phyloP scores from a whole-genome alignment of 1,140 invertebrate genomes.

The Oscheius sp. region DNA sequence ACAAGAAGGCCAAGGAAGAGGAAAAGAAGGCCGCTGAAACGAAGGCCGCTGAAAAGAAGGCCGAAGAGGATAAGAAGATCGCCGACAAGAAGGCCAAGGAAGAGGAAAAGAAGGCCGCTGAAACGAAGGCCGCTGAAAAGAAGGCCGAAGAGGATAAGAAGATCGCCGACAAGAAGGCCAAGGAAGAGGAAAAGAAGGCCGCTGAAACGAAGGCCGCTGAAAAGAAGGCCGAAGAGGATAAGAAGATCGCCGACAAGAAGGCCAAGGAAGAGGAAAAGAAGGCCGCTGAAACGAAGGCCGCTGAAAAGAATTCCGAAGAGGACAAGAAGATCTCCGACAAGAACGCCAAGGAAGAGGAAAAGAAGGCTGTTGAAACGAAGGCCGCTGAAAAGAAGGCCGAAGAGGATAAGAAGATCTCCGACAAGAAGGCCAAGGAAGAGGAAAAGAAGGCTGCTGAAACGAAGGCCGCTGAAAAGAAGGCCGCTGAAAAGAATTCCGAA shows the following conservation, averaged over 20 bases:
- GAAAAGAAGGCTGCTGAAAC: constrained; percentile 3
- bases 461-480: not conserved
- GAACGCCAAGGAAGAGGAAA: constrained; percentile 6
- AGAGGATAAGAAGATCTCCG: too few species aligned
- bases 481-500: constrained; percentile 7
- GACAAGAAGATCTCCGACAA: not conserved
- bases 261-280: not conserved
- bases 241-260: not conserved
- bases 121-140: too few species aligned
- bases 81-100: constrained; percentile 11
- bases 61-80: not conserved
- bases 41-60: constrained; percentile 1
- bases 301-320: too few species aligned
- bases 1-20: constrained; percentile 18
- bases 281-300: not conserved
- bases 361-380: constrained; percentile 8
- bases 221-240: not conserved
- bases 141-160: not conserved
- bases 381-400: constrained; percentile 5
- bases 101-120: not conserved
- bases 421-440: constrained; percentile 8
- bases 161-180: constrained; percentile 7
- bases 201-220: constrained; percentile 6
- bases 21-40: constrained; percentile 3
- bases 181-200: constrained; percentile 6